Conservation (phyloP, 2,113 vertebrate species). For the Speoplatyrhinus poulsoni region DNA sequence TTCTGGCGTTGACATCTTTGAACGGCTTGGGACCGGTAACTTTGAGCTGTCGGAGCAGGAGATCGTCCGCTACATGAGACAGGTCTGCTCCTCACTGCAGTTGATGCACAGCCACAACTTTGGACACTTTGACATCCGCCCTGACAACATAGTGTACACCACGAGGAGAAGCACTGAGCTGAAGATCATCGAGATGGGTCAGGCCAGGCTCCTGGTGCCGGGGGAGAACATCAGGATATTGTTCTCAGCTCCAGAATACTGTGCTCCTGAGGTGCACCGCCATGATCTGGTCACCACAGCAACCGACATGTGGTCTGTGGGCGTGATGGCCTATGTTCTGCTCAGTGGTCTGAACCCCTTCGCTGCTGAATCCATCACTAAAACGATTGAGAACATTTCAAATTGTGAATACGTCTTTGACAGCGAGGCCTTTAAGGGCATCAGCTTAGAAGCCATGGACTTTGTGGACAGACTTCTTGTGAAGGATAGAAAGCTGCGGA, state of each 20-base stretch:
- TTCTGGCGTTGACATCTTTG: slow-evolving; percentile 96
- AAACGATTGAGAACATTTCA: slow-evolving; percentile 92
- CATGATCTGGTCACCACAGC: slow-evolving; percentile 90
- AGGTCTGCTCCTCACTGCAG: slow-evolving; percentile 88
- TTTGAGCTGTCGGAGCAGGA: slow-evolving; percentile 96
- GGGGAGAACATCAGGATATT: slow-evolving; percentile 93
- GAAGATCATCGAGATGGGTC: slow-evolving; percentile 97
- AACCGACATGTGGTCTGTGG: slow-evolving; percentile 98
- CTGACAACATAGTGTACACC: slow-evolving; percentile 94
- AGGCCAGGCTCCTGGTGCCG: slow-evolving; percentile 89
- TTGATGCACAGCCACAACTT: slow-evolving; percentile 90
- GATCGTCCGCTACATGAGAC: slow-evolving; percentile 89
- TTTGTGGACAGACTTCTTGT: slow-evolving; percentile 92
- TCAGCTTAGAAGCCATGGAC: slow-evolving; percentile 92
- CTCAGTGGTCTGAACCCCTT: slow-evolving; percentile 96
- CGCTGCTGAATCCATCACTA: slow-evolving; percentile 91
- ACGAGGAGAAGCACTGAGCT: slow-evolving; percentile 87
- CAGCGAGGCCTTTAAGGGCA: slow-evolving; percentile 92
- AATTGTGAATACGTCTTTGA: slow-evolving; percentile 93
- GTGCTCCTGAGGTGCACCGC: slow-evolving; percentile 91
- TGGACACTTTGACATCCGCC: slow-evolving; percentile 93
- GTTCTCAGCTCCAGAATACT: slow-evolving; percentile 94
- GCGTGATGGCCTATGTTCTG: slow-evolving; percentile 91
- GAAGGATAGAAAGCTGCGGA: slow-evolving; percentile 91
- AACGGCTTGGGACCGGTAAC: slow-evolving; percentile 87